These are phyloP conservation scores for Dromaius novaehollandiae DNA, from an alignment of 2,113 vertebrate species.

Conservation along the genomic window DNA sequence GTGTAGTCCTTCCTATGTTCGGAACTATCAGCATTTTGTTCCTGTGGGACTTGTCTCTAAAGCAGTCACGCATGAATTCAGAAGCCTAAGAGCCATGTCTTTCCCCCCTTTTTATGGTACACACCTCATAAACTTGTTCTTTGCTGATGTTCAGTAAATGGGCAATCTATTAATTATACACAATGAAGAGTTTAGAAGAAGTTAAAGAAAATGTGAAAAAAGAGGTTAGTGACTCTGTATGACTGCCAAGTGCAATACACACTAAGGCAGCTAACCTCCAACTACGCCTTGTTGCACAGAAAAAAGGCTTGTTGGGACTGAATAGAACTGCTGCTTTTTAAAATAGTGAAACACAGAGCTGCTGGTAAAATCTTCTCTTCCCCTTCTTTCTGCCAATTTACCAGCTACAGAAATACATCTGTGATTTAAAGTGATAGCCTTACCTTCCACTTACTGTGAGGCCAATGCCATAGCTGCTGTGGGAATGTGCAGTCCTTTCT, in stretches of 20 bases:
- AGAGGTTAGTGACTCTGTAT: background rate
- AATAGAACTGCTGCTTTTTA: background rate
- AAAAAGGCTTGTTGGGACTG: background rate
- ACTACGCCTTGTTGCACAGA: background rate
- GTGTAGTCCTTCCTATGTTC: background rate
- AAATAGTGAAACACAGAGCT: background rate
- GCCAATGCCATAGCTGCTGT: slow-evolving; percentile 81
- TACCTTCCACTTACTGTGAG: slow-evolving; percentile 81
- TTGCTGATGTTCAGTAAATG: background rate
- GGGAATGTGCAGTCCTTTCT: slow-evolving; percentile 84
- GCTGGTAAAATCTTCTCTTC: background rate
- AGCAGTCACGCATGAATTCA: background rate
- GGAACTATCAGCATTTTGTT: background rate
- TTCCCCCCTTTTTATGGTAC: background rate
- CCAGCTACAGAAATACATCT: background rate
- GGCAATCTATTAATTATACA: background rate
- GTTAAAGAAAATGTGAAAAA: background rate
- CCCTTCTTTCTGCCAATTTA: background rate
- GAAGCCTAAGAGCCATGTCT: background rate
- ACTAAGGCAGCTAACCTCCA: background rate
- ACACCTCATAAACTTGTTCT: background rate
- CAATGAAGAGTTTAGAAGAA: background rate
- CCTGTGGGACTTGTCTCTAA: background rate
- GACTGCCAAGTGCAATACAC: background rate
- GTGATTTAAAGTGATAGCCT: background rate